phyloP scores from a whole-genome alignment of 2,888 invertebrate species.

The Sabatieria punctata region DNA sequence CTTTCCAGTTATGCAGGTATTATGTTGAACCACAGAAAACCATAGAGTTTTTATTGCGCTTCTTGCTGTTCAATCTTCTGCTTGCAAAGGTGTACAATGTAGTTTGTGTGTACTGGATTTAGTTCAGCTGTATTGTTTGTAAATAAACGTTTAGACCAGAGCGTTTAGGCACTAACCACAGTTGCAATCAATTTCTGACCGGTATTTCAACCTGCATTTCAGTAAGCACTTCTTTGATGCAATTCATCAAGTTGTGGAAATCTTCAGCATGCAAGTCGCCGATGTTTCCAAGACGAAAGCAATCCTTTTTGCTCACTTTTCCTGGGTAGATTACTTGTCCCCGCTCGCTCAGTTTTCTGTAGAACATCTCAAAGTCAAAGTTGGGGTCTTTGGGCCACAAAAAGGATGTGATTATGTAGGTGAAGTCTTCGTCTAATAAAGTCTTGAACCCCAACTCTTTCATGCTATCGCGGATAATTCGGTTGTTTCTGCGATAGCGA shows the following conservation, averaged over 20 bases:
- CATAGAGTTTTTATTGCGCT: too few relatives aligned
- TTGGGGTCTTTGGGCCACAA: constrained; percentile 33
- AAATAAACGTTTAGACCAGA: background rate
- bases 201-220: constrained; percentile 34
- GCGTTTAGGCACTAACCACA: background rate
- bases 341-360: constrained; percentile 32
- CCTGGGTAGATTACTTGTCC: constrained; percentile 39
- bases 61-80: too few relatives aligned
- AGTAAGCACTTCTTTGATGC: constrained; percentile 31
- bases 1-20: too few relatives aligned
- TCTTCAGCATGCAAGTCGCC: constrained; percentile 35
- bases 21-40: too few relatives aligned
- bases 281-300: constrained; percentile 39
- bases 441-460: constrained; percentile 31
- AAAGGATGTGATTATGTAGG: constrained; percentile 38
- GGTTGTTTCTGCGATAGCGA: constrained; percentile 33
- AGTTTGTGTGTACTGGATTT: too few relatives aligned
- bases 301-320: constrained; percentile 35
- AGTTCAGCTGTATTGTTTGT: too few relatives aligned
- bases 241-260: constrained; percentile 31
- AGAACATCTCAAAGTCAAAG: constrained; percentile 36
- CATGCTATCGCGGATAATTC: constrained; percentile 34
- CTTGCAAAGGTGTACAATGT: too few relatives aligned
- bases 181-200: constrained; percentile 8
- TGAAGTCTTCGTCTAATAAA: constrained; percentile 19